Evolutionary conservation across 2,888 invertebrate genomes (phyloP), one percentile per base, ranked within the genome.

Genomic region (Ethmia dodecea): DNA sequence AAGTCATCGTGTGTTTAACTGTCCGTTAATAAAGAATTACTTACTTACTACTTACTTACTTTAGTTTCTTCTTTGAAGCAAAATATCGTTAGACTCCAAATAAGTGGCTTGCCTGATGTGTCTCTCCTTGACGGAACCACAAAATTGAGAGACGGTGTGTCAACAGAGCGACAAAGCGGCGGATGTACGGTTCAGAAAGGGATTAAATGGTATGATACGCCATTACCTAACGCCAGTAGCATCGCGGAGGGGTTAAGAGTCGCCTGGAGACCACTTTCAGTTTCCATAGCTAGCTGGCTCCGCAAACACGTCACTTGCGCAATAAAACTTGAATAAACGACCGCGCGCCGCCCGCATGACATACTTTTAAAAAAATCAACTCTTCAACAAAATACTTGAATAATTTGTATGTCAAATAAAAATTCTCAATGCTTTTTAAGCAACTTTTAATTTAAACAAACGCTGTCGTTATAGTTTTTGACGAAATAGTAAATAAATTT

Each of bases 251-350:
- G 64, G 61, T 54, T 44, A 43, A 46, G 47, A 48, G 49, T 38
- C 31, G 9, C 40, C 49, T 49, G 55, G 53, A 51, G 49, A 56
- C 57, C 67, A 81, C 84, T 84, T 81, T 84, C 83, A 84, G 84
- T 84, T 83, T 83, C 78, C 55, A 55, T 53, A 51, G 60, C 59
- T 57, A 55, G 52, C 55, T 64, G 59, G 69, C 51, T 42, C 46
- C 47, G 75, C 45, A 48, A 65, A 58, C 79, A 74, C 83, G 79
- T 67, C 8, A 22, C 52, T 66, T 68, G 58, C 58, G 68, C 57
- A 70, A 69, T 47, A 5, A 8, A 26, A 26, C 22, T 22, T 26
- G 6, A 11, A 6, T 35, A 38, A 43, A 47, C 45, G 52, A 52
- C 56, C 56, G 51, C 61, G 66, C 58, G 57, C 14, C 72, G 75